These are phyloP conservation scores for Drosophila sproati DNA, from an alignment of 1,140 invertebrate genomes.

Conservation along the genomic window DNA sequence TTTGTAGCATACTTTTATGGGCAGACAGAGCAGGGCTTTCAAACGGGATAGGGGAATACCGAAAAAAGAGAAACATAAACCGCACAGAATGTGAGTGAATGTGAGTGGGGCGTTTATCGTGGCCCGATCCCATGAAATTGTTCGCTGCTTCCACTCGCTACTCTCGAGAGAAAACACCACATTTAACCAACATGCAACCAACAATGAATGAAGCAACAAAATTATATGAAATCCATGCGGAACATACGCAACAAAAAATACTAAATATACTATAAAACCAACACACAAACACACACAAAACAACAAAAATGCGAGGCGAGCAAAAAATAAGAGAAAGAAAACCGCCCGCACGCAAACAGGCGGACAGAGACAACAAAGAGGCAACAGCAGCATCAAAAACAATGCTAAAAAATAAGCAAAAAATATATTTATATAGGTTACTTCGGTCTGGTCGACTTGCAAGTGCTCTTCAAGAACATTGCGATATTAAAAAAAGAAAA, in stretches of 20 bases:
- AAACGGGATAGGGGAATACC: neutral
- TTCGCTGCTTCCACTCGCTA: conserved; percentile 11
- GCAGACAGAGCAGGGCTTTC: conserved; percentile 27
- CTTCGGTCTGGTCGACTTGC: neutral
- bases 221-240: conserved; percentile 67
- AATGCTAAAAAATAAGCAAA: neutral
- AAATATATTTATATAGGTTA: neutral
- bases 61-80: neutral
- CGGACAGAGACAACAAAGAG: conserved; percentile 57
- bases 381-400: conserved; percentile 27
- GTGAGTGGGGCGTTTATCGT: conserved; percentile 26
- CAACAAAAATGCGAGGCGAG: conserved; percentile 16
- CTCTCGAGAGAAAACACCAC: conserved; percentile 44
- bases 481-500: no score
- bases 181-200: conserved; percentile 60
- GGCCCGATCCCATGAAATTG: conserved; percentile 31
- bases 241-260: conserved; percentile 26
- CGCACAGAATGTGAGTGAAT: neutral
- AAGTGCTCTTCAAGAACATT: neutral
- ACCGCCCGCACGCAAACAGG: conserved; percentile 63
- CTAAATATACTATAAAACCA: conserved; percentile 31
- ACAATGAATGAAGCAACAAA: conserved; percentile 79
- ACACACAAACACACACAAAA: conserved; percentile 7
- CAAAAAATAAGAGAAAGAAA: conserved; percentile 56
- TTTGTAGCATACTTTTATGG: conserved; percentile 78